Conservation (phyloP, 2,113 vertebrate species). For the Hippocampus comes region DNA sequence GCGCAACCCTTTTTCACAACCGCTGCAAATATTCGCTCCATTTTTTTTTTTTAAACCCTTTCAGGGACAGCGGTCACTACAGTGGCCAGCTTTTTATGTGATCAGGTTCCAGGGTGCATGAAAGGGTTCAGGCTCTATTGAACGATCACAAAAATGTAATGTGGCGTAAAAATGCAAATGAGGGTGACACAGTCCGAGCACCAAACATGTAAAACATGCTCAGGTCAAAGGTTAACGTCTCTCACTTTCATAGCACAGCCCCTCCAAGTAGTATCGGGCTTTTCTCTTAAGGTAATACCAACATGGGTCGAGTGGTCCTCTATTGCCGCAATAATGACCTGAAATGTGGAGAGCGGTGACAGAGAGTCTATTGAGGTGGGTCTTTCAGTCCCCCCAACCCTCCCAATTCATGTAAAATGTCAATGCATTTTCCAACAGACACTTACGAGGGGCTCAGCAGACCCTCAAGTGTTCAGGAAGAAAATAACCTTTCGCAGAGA, state of each 20-base stretch:
- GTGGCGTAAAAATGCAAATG: not conserved
- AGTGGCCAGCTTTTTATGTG: too few species aligned
- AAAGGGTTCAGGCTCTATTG: not conserved
- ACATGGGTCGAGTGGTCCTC: conserved; percentile 64
- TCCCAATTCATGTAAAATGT: conserved; percentile 70
- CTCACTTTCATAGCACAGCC: conserved; percentile 40
- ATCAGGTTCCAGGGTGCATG: too few species aligned
- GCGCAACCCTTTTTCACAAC: not conserved
- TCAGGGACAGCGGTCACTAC: too few species aligned
- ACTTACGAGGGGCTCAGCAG: conserved; percentile 69
- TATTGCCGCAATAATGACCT: conserved; percentile 67
- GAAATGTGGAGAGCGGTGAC: conserved; percentile 63
- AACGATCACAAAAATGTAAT: not conserved
- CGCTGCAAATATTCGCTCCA: not conserved
- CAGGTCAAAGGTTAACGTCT: conserved; percentile 40
- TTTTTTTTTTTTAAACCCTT: not conserved
- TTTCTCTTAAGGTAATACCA: conserved; percentile 58
- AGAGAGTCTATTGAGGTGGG: conserved; percentile 62
- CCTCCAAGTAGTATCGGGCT: conserved; percentile 35
- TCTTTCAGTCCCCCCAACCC: conserved; percentile 12
- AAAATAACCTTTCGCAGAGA: conserved; percentile 70
- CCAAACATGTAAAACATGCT: conserved; percentile 57
- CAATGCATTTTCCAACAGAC: conserved; percentile 70
- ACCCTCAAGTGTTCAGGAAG: conserved; percentile 71
- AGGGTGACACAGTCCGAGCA: conserved; percentile 57